These are phyloP conservation scores for Thymelicus acteon DNA, from an alignment of 2,888 invertebrate species.

Conservation along the genomic window DNA sequence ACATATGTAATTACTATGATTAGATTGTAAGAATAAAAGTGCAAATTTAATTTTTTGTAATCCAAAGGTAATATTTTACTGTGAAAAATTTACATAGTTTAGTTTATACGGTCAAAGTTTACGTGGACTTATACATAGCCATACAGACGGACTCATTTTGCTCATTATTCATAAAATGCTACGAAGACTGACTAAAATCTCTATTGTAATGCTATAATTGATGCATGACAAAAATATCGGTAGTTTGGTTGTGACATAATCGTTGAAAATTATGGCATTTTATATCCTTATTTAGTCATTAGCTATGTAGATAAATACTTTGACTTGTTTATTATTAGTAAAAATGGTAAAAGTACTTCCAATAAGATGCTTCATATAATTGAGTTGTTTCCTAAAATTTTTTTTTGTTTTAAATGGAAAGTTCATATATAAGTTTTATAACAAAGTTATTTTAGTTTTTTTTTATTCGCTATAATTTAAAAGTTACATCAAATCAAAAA, in stretches of 20 bases:
- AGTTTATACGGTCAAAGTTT: conserved; percentile 27
- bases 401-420: too few relatives aligned
- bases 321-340: conserved; percentile 15
- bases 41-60: conserved; percentile 55
- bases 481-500: too few relatives aligned
- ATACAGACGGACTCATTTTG: not conserved
- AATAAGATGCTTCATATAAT: not conserved
- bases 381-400: too few relatives aligned
- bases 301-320: conserved; percentile 15
- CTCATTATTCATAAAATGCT: conserved; percentile 14
- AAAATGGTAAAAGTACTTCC: conserved; percentile 11
- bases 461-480: too few relatives aligned
- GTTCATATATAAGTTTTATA: too few relatives aligned
- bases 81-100: conserved; percentile 40
- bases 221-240: conserved; percentile 36
- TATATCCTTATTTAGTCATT: conserved; percentile 20
- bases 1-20: conserved; percentile 44
- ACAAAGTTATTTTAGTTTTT: too few relatives aligned
- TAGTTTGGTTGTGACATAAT: conserved; percentile 29
- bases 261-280: conserved; percentile 22
- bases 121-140: not conserved
- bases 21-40: conserved; percentile 55
- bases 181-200: conserved; percentile 48
- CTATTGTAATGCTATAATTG: conserved; percentile 43
- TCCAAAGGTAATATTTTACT: conserved; percentile 47